Conservation (phyloP, 2,113 vertebrate genomes). For the Xyrauchen texanus region DNA sequence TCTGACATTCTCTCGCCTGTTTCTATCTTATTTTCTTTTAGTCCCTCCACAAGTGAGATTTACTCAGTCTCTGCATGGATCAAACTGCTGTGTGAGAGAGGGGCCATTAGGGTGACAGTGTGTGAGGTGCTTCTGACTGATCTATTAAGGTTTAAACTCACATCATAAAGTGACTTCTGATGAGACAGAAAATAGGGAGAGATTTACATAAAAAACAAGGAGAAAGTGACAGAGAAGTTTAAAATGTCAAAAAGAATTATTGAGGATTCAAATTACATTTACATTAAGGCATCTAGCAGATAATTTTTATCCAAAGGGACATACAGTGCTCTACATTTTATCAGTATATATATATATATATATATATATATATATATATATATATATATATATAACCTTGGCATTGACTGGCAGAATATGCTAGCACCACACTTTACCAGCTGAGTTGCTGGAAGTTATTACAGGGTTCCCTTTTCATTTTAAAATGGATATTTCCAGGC, state of each 20-base stretch:
- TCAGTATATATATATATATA: too few relatives aligned
- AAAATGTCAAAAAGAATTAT: not conserved
- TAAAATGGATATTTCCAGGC: too few relatives aligned
- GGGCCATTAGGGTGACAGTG: not conserved
- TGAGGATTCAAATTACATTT: not conserved
- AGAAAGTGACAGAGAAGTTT: not conserved
- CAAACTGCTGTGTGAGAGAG: not conserved
- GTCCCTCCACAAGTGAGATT: not conserved
- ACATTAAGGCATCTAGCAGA: too few relatives aligned
- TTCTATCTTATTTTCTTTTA: slow-evolving; percentile 15
- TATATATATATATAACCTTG: too few relatives aligned
- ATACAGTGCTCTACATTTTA: too few relatives aligned
- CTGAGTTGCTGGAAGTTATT: too few relatives aligned
- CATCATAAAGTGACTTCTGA: slow-evolving; percentile 30
- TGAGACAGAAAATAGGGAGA: not conserved
- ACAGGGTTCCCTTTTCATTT: too few relatives aligned
- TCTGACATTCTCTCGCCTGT: slow-evolving; percentile 10
- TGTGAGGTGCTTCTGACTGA: slow-evolving; percentile 17
- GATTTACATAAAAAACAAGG: not conserved
- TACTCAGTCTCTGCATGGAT: not conserved
- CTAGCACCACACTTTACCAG: too few relatives aligned
- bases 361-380: too few relatives aligned
- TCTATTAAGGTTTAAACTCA: slow-evolving; percentile 22
- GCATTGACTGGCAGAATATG: too few relatives aligned
- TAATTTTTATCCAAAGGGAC: too few relatives aligned